Evolutionary conservation across 2,888 invertebrate species (phyloP).

Genomic region (Baccha elongata): DNA sequence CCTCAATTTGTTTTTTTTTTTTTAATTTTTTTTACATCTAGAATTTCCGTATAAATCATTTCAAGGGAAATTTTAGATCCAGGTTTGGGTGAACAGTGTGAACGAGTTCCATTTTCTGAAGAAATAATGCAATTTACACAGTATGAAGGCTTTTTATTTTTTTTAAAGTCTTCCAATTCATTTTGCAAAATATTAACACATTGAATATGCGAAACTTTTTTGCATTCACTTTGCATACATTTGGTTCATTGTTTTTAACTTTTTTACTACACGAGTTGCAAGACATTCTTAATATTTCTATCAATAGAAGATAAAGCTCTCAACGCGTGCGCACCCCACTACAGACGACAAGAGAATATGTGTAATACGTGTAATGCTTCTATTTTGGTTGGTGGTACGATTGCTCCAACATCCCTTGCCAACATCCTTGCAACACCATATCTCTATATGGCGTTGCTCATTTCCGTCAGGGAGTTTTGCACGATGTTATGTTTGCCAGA

Average conservation of each 20-base stretch:
- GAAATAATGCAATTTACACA: not conserved
- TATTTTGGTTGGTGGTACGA: no score
- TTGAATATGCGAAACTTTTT: no score
- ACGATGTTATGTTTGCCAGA: no score
- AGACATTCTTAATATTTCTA: not conserved
- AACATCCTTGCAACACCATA: no score
- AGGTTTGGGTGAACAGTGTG: not conserved
- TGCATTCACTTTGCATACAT: not conserved
- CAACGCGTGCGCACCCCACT: not conserved
- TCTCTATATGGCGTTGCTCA: not conserved
- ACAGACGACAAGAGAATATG: not conserved
- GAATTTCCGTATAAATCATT: constrained; percentile 1
- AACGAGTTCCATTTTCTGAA: not conserved
- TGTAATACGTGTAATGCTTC: no score
- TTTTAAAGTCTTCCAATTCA: not conserved
- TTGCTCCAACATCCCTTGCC: no score
- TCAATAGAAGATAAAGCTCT: not conserved
- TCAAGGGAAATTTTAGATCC: not conserved
- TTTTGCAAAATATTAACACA: not conserved
- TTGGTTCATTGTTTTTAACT: not conserved
- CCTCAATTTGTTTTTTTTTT: no score
- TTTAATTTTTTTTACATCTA: not conserved
- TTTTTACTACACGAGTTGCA: not conserved
- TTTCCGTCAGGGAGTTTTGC: not conserved
- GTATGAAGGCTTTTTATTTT: not conserved